phyloP scores from a whole-genome alignment of 1,140 invertebrate genomes.

The Neodiprion fabricii region DNA sequence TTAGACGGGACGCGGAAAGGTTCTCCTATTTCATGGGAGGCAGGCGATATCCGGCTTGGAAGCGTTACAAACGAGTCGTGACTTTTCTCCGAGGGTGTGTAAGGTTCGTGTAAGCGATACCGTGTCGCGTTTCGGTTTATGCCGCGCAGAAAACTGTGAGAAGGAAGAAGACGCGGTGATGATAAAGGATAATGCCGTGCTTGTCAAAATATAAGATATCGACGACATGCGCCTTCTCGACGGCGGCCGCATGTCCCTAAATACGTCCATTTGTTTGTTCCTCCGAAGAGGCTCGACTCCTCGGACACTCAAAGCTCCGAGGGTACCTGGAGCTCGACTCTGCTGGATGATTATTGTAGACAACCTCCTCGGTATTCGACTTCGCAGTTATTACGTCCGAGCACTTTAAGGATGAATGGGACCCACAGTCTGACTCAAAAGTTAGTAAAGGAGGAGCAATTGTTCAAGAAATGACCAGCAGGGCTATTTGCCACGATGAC shows the following conservation, averaged over 20 bases:
- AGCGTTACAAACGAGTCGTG: too few relatives aligned
- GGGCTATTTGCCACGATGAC: too few relatives aligned
- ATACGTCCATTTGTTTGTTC: constrained; percentile 33
- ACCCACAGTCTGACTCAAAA: too few relatives aligned
- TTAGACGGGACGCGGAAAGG: too few relatives aligned
- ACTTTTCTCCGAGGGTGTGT: too few relatives aligned
- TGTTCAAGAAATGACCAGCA: too few relatives aligned
- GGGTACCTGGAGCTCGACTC: not conserved
- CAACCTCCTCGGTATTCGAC: not conserved
- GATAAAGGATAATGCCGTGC: not conserved
- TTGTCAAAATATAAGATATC: constrained; percentile 35
- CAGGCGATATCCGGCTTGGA: too few relatives aligned
- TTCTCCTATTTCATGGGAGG: too few relatives aligned
- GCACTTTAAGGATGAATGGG: too few relatives aligned
- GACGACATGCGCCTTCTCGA: constrained; percentile 32
- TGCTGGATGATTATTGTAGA: not conserved
- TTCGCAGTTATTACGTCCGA: not conserved
- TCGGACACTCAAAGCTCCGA: too few relatives aligned
- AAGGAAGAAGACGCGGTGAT: not conserved
- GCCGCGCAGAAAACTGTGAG: not conserved
- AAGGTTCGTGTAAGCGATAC: not conserved
- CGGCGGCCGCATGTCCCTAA: constrained; percentile 32
- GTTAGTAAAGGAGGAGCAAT: too few relatives aligned
- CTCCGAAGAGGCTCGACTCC: not conserved
- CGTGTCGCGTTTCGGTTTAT: not conserved